phyloP scores from a whole-genome alignment of 2,888 invertebrate genomes.

The Ochropleura leucogaster region DNA sequence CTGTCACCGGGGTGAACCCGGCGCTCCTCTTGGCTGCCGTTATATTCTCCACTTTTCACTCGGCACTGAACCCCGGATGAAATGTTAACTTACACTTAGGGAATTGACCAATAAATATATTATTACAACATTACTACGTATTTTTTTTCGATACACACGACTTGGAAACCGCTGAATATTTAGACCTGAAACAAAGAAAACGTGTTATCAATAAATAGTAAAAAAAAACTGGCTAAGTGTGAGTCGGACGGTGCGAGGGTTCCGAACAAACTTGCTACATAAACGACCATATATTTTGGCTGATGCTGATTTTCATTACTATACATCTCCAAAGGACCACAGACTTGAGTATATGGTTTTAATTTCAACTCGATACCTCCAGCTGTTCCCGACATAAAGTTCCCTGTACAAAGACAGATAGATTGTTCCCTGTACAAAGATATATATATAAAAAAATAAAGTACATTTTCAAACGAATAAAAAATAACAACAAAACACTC shows the following conservation, averaged over 20 bases:
- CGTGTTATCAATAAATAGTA: slow-evolving; percentile 26
- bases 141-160: slow-evolving; percentile 62
- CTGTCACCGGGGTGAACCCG: slow-evolving; percentile 85
- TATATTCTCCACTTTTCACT: slow-evolving; percentile 85
- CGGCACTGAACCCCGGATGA: slow-evolving; percentile 68
- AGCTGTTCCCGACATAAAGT: too few species aligned
- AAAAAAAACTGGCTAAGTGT: background rate
- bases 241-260: too few species aligned
- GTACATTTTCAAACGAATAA: slow-evolving; percentile 53
- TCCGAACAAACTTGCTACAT: too few species aligned
- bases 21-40: slow-evolving; percentile 77
- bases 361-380: too few species aligned
- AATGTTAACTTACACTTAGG: slow-evolving; percentile 60
- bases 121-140: slow-evolving; percentile 40
- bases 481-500: slow-evolving; percentile 62
- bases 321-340: too few species aligned
- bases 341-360: too few species aligned
- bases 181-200: slow-evolving; percentile 84
- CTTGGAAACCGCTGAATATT: slow-evolving; percentile 65
- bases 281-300: too few species aligned
- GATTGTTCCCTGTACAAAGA: too few species aligned
- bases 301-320: too few species aligned
- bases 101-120: slow-evolving; percentile 49
- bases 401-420: too few species aligned
- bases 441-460: too few species aligned